Evolutionary conservation across 2,888 invertebrate species (phyloP).

Genomic region (Zaprionus obscuricornis): DNA sequence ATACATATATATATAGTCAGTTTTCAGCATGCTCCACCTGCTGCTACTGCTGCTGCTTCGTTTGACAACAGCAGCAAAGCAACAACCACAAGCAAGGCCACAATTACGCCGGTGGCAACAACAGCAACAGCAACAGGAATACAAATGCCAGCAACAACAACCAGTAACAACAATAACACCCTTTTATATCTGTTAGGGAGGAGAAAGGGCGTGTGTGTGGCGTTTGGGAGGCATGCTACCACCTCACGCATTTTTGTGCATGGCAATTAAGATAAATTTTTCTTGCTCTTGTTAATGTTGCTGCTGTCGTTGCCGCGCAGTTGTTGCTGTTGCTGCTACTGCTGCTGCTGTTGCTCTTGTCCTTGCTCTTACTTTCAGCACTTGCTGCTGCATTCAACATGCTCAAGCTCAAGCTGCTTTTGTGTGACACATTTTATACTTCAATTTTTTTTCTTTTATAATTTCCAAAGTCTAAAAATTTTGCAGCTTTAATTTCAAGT

Average conservation of each 20-base stretch:
- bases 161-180: conserved; percentile 54
- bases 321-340: too few species aligned
- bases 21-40: neutral
- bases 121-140: conserved; percentile 36
- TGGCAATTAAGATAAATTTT: conserved; percentile 75
- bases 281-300: conserved; percentile 70
- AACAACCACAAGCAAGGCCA: conserved; percentile 55
- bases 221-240: conserved; percentile 25
- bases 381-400: too few species aligned
- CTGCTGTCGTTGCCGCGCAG: conserved; percentile 35
- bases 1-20: neutral
- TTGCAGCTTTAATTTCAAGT: too few species aligned
- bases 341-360: too few species aligned
- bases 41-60: neutral
- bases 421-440: too few species aligned
- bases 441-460: too few species aligned
- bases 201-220: neutral
- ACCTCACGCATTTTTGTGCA: conserved; percentile 58
- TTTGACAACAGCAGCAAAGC: conserved; percentile 10
- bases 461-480: too few species aligned
- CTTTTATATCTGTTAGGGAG: conserved; percentile 38
- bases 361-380: too few species aligned
- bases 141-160: conserved; percentile 19
- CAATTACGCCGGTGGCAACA: conserved; percentile 49
- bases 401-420: too few species aligned